Conservation (phyloP, 1,140 invertebrate genomes). For the Charaxes varanes region DNA sequence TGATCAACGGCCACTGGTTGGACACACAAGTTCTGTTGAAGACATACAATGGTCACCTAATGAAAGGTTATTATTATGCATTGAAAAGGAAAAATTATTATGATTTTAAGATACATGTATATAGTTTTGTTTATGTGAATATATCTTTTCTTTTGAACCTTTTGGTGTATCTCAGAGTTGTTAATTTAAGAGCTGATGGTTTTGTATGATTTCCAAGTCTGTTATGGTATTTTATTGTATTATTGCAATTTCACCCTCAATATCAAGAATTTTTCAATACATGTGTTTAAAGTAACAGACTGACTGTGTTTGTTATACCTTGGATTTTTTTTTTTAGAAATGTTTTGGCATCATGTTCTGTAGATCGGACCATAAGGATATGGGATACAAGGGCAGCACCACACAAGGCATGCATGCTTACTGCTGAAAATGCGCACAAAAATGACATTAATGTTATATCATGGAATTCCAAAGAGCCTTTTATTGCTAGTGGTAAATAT, state of each 20-base stretch:
- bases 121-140: too few species aligned
- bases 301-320: too few species aligned
- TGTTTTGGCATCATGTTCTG: conserved; percentile 96
- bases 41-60: conserved; percentile 99
- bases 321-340: conserved; percentile 76
- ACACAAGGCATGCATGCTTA: conserved; percentile 93
- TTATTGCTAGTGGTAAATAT: conserved; percentile 86
- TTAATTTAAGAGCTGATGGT: too few species aligned
- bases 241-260: too few species aligned
- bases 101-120: too few species aligned
- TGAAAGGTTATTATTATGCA: conserved; percentile 76
- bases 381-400: conserved; percentile 92
- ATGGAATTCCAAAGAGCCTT: conserved; percentile 95
- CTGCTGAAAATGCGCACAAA: conserved; percentile 89
- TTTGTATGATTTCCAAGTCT: too few species aligned
- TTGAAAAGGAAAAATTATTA: too few species aligned
- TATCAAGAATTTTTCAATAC: too few species aligned
- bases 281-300: too few species aligned
- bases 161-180: too few species aligned
- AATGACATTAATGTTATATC: conserved; percentile 98
- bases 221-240: too few species aligned
- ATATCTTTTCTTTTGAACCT: too few species aligned
- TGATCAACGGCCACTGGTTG: conserved; percentile 89
- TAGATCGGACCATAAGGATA: conserved; percentile 92
- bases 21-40: conserved; percentile 95